Percentiles rank a stretch among this genome's conserved stretches.
Conservation (phyloP, 2,113 vertebrate species). For the Agelaius tricolor region DNA sequence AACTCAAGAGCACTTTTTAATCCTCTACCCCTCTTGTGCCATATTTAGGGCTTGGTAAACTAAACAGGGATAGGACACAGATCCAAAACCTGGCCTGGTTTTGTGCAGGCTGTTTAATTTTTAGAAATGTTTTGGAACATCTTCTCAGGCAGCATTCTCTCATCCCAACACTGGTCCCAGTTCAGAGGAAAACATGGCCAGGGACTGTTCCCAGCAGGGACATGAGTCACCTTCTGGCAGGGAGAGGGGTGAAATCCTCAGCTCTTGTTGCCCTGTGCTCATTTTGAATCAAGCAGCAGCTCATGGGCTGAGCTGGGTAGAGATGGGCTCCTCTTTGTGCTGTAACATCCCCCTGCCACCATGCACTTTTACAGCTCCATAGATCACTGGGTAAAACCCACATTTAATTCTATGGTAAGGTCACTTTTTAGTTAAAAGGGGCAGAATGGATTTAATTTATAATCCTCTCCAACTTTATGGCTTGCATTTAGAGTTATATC, state of each 20-base stretch:
- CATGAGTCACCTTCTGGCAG: background rate
- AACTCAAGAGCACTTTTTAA: background rate
- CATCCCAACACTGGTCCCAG: background rate
- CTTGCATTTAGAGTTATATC: constrained; percentile 55
- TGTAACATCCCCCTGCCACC: background rate
- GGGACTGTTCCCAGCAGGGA: background rate
- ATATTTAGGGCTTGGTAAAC: background rate
- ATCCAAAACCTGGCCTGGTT: background rate
- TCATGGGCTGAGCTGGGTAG: background rate
- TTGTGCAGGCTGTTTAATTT: background rate
- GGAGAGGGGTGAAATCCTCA: background rate
- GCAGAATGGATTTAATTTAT: constrained; percentile 65
- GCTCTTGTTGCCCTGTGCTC: background rate
- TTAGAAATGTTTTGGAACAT: background rate
- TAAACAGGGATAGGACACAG: background rate
- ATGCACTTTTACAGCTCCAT: constrained; percentile 35
- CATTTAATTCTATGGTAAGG: constrained; percentile 61
- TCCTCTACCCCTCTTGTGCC: fast-evolving
- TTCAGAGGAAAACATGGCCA: background rate
- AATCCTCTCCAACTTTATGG: constrained; percentile 66
- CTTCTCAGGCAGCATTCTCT: background rate
- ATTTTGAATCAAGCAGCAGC: background rate
- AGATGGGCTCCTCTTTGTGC: background rate
- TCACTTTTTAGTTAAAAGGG: constrained; percentile 68
- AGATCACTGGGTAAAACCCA: constrained; percentile 44